phyloP scores from a whole-genome alignment of 2,113 vertebrate genomes.

The Ia io region DNA sequence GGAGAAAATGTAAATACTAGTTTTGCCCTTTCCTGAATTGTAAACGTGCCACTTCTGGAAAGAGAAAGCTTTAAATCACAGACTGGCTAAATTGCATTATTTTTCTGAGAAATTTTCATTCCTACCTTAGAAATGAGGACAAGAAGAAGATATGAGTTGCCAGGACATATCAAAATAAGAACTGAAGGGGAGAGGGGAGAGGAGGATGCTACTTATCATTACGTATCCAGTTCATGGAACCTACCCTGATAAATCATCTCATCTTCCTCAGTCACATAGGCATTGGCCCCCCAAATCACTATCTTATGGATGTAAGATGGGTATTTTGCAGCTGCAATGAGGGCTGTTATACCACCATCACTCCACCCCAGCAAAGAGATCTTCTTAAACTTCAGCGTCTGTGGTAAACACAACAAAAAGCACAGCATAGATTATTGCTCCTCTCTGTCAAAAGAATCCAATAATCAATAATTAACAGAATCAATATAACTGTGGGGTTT shows the following conservation, averaged over 20 bases:
- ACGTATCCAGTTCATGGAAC: background rate
- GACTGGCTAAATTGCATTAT: background rate
- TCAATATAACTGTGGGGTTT: background rate
- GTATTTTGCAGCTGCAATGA: slow-evolving; percentile 88
- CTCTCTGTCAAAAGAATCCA: background rate
- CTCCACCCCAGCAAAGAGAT: slow-evolving; percentile 95
- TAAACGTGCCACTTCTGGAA: background rate
- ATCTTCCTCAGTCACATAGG: slow-evolving; percentile 88
- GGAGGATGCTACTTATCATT: too few relatives aligned
- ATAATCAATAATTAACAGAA: background rate
- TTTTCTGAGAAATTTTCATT: background rate
- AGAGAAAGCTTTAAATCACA: background rate
- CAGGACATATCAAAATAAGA: background rate
- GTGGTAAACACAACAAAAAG: background rate
- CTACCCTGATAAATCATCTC: slow-evolving; percentile 87
- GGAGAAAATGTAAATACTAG: background rate
- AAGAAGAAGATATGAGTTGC: background rate
- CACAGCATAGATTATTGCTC: background rate
- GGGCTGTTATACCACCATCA: slow-evolving; percentile 91
- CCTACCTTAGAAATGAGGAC: background rate
- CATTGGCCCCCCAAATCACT: slow-evolving; percentile 92
- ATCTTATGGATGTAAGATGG: slow-evolving; percentile 86
- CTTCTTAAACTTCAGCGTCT: slow-evolving; percentile 87
- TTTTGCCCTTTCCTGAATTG: background rate
- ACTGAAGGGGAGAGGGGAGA: background rate